phyloP scores from a whole-genome alignment of 2,797 vertebrate species.

The Pterois miles region DNA sequence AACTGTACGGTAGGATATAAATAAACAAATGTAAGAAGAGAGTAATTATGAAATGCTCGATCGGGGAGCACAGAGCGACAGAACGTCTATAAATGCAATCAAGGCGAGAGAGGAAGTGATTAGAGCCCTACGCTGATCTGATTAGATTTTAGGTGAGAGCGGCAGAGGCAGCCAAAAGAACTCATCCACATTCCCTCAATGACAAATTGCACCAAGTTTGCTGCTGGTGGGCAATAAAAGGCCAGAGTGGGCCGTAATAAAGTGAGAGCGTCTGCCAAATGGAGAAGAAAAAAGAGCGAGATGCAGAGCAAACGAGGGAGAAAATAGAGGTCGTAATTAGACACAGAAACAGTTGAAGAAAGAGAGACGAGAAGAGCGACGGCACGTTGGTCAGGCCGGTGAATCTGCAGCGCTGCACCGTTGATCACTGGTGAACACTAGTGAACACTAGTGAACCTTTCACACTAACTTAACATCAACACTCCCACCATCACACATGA shows the following conservation, averaged over 20 bases:
- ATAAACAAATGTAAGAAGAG: conserved; percentile 76
- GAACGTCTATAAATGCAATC: conserved; percentile 82
- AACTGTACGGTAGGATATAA: conserved; percentile 56
- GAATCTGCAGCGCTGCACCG: conserved; percentile 14
- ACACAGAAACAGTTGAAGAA: conserved; percentile 38
- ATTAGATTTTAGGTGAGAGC: conserved; percentile 73
- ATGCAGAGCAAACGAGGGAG: conserved; percentile 8
- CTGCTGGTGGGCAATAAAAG: conserved; percentile 66
- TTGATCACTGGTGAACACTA: too few relatives aligned
- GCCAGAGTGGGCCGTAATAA: conserved; percentile 60
- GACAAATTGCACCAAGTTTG: conserved; percentile 69
- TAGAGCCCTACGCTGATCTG: conserved; percentile 70
- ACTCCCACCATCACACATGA: too few relatives aligned
- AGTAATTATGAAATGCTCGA: conserved; percentile 80
- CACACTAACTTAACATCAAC: too few relatives aligned
- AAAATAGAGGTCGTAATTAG: conserved; percentile 49
- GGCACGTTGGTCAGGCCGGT: neutral
- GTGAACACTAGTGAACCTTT: conserved; percentile 10
- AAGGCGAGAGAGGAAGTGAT: conserved; percentile 74
- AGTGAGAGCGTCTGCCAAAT: conserved; percentile 61
- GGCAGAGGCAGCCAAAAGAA: conserved; percentile 58
- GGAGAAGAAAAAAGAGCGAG: conserved; percentile 18
- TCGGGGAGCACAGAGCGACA: conserved; percentile 62
- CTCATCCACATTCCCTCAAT: conserved; percentile 59
- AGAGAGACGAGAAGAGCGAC: conserved; percentile 8